Percentiles rank a stretch among this genome's conserved stretches.
phyloP scores from a whole-genome alignment of 2,113 vertebrate genomes.

The Rhodinocichla rosea region DNA sequence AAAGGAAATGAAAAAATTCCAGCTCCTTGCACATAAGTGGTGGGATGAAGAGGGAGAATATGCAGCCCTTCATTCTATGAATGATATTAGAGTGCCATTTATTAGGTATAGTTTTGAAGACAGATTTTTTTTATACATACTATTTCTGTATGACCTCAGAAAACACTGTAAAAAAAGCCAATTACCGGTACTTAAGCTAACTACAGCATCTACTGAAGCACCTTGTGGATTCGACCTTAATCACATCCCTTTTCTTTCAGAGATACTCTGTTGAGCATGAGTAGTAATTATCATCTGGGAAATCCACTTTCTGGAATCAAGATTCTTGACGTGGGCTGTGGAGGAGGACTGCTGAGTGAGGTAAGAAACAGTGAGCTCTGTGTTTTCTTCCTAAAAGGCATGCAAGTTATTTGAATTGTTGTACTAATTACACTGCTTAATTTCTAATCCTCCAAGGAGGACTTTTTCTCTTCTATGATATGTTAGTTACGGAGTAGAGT shows the following conservation, averaged over 20 bases:
- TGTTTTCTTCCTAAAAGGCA: not conserved
- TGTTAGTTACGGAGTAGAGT: not conserved
- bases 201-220: not conserved
- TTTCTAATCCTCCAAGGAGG: not conserved
- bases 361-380: constrained; percentile 57
- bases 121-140: not conserved
- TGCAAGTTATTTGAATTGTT: not conserved
- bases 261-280: constrained; percentile 86
- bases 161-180: not conserved
- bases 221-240: not conserved
- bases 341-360: constrained; percentile 91
- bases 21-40: constrained; percentile 85
- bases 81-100: constrained; percentile 93
- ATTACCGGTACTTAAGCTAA: not conserved
- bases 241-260: constrained; percentile 66
- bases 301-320: constrained; percentile 82
- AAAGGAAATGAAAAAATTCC: constrained; percentile 86
- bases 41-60: constrained; percentile 92
- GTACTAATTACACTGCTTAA: not conserved
- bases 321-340: constrained; percentile 93
- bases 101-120: constrained; percentile 79
- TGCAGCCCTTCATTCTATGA: constrained; percentile 90
- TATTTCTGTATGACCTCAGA: not conserved
- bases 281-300: constrained; percentile 72
- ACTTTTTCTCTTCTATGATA: not conserved